Evolutionary conservation across 2,888 invertebrate species (phyloP), one percentile per base, ranked within the genome.

Genomic region (Agonopterix arenella): DNA sequence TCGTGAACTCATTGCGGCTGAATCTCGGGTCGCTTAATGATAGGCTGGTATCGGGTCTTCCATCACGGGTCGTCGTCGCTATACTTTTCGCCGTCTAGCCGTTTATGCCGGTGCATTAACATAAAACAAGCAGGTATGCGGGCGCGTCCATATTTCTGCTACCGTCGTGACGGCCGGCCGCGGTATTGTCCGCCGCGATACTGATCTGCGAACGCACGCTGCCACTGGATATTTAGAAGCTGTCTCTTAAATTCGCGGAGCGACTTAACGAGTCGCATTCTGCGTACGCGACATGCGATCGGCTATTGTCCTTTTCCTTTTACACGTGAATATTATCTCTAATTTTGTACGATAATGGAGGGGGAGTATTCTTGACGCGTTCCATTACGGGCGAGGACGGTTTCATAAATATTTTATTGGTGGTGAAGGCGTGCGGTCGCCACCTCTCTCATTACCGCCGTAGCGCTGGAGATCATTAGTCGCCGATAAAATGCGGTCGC

Each of bases 361-460:
- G 65, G 64, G 66, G 75, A 73, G 67, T 70, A 65, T 67, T 69
- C 69, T 68, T 81, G 80, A 79, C 82, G 76, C 74, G 70, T 70
- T 73, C 80, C 81, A 85, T 85, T 85, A 84, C 70, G 59, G 65
- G 58, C 56, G 66, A 70, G 76, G 80, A 76, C 68, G 79, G 71
- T 81, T 83, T 82, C 84, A 84, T 84, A 84, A 84, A 85, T 84
- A 84, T 79, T 82, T 84, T 84, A 85, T 84, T 84, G 84, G 80
- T 76, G 68, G 72, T 65, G 73, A 74, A 51, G 66, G 68, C 66
- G 68, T 69, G 62, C 59, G 72, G 68, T 63, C 67, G 68, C 68
- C 73, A 67, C 71, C 76, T 71, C 74, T 70, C 84, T 84, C 84
- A 85, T 84, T 86, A 84, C 78, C 58, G 59, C 64, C 60, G 66